Percentiles rank a stretch among this genome's conserved stretches.
phyloP scores from a whole-genome alignment of 30 jellyfish, hydroid and myxozoan genomes.

The Rhopilema esculentum region DNA sequence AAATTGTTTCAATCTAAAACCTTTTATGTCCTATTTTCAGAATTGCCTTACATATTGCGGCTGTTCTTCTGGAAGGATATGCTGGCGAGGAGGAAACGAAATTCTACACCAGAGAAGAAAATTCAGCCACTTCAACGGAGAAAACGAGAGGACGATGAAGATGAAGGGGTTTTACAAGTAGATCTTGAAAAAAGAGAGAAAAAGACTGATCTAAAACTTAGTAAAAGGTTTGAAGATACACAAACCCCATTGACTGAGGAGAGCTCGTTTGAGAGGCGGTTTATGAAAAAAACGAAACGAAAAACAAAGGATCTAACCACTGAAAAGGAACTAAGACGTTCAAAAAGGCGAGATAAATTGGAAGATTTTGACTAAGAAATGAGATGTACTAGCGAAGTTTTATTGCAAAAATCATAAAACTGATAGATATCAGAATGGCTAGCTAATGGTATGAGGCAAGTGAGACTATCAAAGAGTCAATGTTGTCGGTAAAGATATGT shows the following conservation, averaged over 20 bases:
- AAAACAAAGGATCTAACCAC: slow-evolving; percentile 76
- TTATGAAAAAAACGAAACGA: slow-evolving; percentile 60
- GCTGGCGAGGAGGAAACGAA: slow-evolving; percentile 96
- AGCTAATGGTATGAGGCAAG: neutral
- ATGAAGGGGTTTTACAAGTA: neutral
- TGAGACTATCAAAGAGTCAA: too few relatives aligned
- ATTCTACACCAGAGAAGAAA: slow-evolving; percentile 26
- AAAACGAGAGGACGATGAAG: slow-evolving; percentile 64
- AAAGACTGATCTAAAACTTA: neutral
- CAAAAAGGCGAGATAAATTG: slow-evolving; percentile 60
- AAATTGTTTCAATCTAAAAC: too few relatives aligned
- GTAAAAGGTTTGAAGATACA: slow-evolving; percentile 23
- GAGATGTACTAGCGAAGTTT: neutral
- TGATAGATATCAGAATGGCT: too few relatives aligned
- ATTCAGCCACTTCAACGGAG: slow-evolving; percentile 33
- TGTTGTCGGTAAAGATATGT: too few relatives aligned
- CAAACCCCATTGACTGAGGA: slow-evolving; percentile 61
- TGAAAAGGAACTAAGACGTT: slow-evolving; percentile 75
- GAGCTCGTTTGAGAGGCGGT: slow-evolving; percentile 46
- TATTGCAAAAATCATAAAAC: too few relatives aligned
- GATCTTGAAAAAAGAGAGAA: neutral
- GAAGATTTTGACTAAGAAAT: slow-evolving; percentile 38
- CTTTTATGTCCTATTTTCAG: slow-evolving; percentile 62
- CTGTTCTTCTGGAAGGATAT: slow-evolving; percentile 98
- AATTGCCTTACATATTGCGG: slow-evolving; percentile 92